phyloP scores from a whole-genome alignment of 2,113 vertebrate genomes.

The Tangachromis dhanisi region DNA sequence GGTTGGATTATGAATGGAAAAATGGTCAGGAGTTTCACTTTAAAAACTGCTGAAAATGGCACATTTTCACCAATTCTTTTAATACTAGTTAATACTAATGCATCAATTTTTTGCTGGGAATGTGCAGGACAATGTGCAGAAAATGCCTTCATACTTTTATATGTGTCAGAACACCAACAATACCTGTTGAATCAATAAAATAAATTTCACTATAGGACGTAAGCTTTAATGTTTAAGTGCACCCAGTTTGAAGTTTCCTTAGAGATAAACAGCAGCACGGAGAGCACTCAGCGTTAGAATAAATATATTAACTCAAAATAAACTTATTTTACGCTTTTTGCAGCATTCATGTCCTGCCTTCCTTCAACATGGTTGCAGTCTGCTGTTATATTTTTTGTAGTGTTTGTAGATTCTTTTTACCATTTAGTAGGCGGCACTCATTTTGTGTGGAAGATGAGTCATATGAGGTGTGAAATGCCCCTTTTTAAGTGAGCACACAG shows the following conservation, averaged over 20 bases:
- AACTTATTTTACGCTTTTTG: background rate
- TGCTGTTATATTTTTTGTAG: background rate
- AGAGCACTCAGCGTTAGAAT: background rate
- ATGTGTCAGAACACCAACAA: background rate
- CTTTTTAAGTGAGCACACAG: background rate
- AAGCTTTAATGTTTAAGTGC: background rate
- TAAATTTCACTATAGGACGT: background rate
- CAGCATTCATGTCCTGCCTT: background rate
- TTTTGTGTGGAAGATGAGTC: background rate
- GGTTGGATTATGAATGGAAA: background rate
- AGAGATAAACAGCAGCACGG: background rate
- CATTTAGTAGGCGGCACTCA: background rate
- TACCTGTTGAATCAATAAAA: background rate
- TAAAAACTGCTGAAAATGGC: background rate
- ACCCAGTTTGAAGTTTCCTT: background rate
- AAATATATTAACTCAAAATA: background rate
- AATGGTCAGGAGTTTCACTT: background rate
- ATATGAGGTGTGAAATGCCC: background rate
- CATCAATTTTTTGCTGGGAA: background rate
- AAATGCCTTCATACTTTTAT: background rate
- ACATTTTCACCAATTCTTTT: background rate
- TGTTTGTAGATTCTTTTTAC: background rate
- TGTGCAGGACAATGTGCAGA: background rate
- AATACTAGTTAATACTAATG: background rate
- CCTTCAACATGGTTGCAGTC: background rate